Conservation (phyloP, 2,888 invertebrate species). For the Cryptus viduatorius region DNA sequence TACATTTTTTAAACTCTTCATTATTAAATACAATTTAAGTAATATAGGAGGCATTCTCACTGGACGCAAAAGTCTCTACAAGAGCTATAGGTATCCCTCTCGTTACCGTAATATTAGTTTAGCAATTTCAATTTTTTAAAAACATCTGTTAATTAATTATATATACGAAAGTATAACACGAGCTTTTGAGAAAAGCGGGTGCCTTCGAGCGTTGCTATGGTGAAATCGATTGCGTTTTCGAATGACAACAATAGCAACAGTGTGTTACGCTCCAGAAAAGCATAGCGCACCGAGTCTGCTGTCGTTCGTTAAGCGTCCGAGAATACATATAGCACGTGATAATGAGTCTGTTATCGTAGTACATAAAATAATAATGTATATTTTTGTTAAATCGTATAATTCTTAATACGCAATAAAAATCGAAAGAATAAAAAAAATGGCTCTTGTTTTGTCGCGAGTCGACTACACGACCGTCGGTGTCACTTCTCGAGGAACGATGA, state of each 20-base stretch:
- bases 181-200: neutral
- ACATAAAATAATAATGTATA: neutral
- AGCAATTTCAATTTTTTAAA: too few relatives aligned
- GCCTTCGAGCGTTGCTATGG: slow-evolving; percentile 54
- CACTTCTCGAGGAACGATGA: slow-evolving; percentile 91
- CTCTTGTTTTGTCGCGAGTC: slow-evolving; percentile 92
- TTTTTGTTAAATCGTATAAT: neutral
- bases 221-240: slow-evolving; percentile 57
- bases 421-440: slow-evolving; percentile 86
- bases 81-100: too few relatives aligned
- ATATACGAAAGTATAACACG: neutral
- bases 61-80: too few relatives aligned
- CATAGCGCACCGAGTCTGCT: neutral
- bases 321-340: neutral
- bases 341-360: neutral
- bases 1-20: too few relatives aligned
- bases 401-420: neutral
- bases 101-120: too few relatives aligned
- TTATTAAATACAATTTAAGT: too few relatives aligned
- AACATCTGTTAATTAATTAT: too few relatives aligned
- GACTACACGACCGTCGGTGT: slow-evolving; percentile 94
- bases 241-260: slow-evolving; percentile 52
- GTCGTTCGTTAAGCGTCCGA: neutral
- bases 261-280: neutral
- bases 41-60: too few relatives aligned